phyloP scores from a whole-genome alignment of 53 echinoderm and acorn worm genomes.

The Antedon mediterranea region DNA sequence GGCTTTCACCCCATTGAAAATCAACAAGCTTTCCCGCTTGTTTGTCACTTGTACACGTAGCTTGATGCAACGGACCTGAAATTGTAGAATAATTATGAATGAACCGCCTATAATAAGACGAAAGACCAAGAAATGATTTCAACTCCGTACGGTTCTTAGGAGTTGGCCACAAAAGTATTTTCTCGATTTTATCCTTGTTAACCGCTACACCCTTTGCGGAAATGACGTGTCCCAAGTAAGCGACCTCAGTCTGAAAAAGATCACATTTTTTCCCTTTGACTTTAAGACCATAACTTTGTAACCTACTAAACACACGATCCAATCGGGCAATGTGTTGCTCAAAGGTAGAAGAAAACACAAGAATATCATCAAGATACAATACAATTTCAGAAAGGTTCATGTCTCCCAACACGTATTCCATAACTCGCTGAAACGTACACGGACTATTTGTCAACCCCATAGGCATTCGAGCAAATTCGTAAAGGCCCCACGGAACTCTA shows the following conservation, averaged over 20 bases:
- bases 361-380: slow-evolving; percentile 5
- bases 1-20: no score
- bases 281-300: not conserved
- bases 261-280: slow-evolving; percentile 15
- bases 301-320: not conserved
- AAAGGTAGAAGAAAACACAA: slow-evolving; percentile 2
- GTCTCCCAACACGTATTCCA: slow-evolving; percentile 6
- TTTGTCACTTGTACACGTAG: no score
- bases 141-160: slow-evolving; percentile 5
- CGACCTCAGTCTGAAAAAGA: slow-evolving; percentile 19
- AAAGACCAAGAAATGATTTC: slow-evolving; percentile 26
- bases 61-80: slow-evolving; percentile 18
- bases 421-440: slow-evolving; percentile 2
- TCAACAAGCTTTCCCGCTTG: no score
- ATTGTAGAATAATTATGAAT: slow-evolving; percentile 18
- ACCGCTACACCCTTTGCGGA: slow-evolving; percentile 16
- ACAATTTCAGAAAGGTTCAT: not conserved
- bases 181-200: slow-evolving; percentile 18
- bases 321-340: slow-evolving; percentile 4
- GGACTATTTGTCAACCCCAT: no score
- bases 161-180: slow-evolving; percentile 17
- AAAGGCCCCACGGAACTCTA: slow-evolving; percentile 9
- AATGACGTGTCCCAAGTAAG: slow-evolving; percentile 23
- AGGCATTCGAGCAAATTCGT: slow-evolving; percentile 2
- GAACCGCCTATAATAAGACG: slow-evolving; percentile 32